Evolutionary conservation across 2,113 vertebrate species (phyloP).

Genomic region (Tichodroma muraria): DNA sequence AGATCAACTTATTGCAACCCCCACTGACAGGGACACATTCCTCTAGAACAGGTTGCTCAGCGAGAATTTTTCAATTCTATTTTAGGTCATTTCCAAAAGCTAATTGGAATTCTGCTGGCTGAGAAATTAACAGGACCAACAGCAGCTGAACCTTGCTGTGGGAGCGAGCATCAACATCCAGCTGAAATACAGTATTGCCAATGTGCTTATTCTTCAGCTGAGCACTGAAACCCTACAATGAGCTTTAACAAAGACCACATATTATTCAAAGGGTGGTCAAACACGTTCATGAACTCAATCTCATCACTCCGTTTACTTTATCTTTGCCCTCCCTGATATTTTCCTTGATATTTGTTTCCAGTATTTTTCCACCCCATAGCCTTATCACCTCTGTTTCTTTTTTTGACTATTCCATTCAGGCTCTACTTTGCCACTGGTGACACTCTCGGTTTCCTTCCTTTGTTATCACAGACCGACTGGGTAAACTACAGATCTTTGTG

Average conservation of each 20-base stretch:
- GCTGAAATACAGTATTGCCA: neutral
- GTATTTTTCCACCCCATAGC: neutral
- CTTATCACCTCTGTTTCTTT: conserved; percentile 16
- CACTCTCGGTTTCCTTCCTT: neutral
- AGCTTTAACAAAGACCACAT: neutral
- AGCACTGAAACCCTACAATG: neutral
- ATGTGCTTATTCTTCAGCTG: neutral
- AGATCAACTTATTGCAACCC: neutral
- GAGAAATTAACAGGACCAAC: neutral
- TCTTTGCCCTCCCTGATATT: neutral
- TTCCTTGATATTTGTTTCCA: neutral
- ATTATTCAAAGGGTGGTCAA: neutral
- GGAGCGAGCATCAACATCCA: neutral
- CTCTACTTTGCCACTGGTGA: neutral
- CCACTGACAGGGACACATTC: neutral
- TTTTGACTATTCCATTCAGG: neutral
- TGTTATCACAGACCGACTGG: neutral
- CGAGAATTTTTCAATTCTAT: neutral
- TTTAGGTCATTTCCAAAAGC: neutral
- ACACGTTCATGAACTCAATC: neutral
- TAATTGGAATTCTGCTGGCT: neutral
- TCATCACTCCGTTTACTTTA: neutral
- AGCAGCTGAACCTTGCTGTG: neutral
- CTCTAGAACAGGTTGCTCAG: neutral
- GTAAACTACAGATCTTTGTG: neutral